Evolutionary conservation across 2,888 invertebrate species (phyloP).

Genomic region (Zygothrica quintamaculata): DNA sequence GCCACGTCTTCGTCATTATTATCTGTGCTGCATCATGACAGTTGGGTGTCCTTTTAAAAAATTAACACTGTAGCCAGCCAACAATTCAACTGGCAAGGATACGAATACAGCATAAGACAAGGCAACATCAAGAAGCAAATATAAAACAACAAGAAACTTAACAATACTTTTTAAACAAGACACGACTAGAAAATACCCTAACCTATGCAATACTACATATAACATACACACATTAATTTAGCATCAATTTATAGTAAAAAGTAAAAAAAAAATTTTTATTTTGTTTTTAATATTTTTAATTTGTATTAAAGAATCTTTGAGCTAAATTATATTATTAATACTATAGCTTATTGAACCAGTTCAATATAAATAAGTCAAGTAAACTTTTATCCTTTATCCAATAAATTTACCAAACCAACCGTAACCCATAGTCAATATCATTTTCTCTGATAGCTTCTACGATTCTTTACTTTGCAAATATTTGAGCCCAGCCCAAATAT

Average conservation of each 20-base stretch:
- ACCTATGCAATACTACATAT: too few relatives aligned
- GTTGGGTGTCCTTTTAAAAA: conserved; percentile 71
- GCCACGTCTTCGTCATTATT: conserved; percentile 70
- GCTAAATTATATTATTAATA: too few relatives aligned
- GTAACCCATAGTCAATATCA: conserved; percentile 28
- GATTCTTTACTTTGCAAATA: conserved; percentile 31
- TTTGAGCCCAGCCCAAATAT: conserved; percentile 28
- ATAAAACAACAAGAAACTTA: background rate
- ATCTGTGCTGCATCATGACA: conserved; percentile 62
- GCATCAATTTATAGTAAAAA: too few relatives aligned
- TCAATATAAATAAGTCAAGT: background rate
- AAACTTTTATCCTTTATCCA: too few relatives aligned
- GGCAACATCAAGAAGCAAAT: conserved; percentile 28
- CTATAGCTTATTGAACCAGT: too few relatives aligned
- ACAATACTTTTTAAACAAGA: too few relatives aligned
- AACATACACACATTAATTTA: too few relatives aligned
- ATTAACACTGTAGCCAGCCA: conserved; percentile 63
- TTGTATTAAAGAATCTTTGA: too few relatives aligned
- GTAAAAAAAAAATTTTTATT: too few relatives aligned
- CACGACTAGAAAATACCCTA: conserved; percentile 4
- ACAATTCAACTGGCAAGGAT: conserved; percentile 38
- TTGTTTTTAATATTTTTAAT: too few relatives aligned
- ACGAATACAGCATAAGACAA: conserved; percentile 23
- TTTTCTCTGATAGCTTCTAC: conserved; percentile 9
- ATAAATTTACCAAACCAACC: background rate